phyloP scores from a whole-genome alignment of 2,888 invertebrate species.

The Drosophila flavopinicola region DNA sequence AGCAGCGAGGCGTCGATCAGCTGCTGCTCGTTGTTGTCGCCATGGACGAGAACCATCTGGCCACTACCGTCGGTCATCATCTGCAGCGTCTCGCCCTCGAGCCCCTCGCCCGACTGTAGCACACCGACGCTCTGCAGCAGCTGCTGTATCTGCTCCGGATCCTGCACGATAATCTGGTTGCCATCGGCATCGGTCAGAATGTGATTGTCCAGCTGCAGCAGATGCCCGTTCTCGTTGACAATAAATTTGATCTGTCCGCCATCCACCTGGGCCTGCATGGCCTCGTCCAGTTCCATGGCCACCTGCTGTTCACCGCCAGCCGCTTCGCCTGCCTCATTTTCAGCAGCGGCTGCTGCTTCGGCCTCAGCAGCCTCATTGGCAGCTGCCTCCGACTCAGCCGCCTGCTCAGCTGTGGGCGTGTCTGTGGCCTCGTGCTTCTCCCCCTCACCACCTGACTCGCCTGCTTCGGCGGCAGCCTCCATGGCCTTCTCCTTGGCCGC shows the following conservation, averaged over 20 bases:
- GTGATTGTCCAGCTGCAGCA: slow-evolving; percentile 84
- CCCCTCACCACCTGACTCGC: slow-evolving; percentile 38
- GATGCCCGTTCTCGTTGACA: slow-evolving; percentile 84
- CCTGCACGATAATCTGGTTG: slow-evolving; percentile 84
- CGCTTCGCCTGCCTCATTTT: slow-evolving; percentile 51
- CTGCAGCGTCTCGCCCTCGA: slow-evolving; percentile 84
- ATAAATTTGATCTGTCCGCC: slow-evolving; percentile 85
- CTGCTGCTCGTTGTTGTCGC: slow-evolving; percentile 84
- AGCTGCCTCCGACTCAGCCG: slow-evolving; percentile 50
- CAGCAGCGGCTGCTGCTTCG: slow-evolving; percentile 53
- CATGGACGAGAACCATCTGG: slow-evolving; percentile 84
- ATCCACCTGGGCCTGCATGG: slow-evolving; percentile 84
- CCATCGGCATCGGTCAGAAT: slow-evolving; percentile 85
- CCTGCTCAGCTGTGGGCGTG: slow-evolving; percentile 47
- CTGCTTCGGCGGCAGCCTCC: slow-evolving; percentile 18
- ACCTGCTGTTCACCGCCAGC: slow-evolving; percentile 80
- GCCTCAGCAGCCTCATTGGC: slow-evolving; percentile 57
- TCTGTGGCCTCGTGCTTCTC: slow-evolving; percentile 47
- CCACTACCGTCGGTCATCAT: slow-evolving; percentile 85
- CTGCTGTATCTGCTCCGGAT: slow-evolving; percentile 84
- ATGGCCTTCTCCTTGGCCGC: slow-evolving; percentile 46
- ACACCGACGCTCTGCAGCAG: slow-evolving; percentile 84
- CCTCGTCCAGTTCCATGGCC: slow-evolving; percentile 84
- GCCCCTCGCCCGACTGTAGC: slow-evolving; percentile 83
- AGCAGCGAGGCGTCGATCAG: slow-evolving; percentile 84